Percentiles rank a stretch among this genome's conserved stretches.
phyloP scores from a whole-genome alignment of 2,888 invertebrate genomes.

The Steinernema carpocapsae region DNA sequence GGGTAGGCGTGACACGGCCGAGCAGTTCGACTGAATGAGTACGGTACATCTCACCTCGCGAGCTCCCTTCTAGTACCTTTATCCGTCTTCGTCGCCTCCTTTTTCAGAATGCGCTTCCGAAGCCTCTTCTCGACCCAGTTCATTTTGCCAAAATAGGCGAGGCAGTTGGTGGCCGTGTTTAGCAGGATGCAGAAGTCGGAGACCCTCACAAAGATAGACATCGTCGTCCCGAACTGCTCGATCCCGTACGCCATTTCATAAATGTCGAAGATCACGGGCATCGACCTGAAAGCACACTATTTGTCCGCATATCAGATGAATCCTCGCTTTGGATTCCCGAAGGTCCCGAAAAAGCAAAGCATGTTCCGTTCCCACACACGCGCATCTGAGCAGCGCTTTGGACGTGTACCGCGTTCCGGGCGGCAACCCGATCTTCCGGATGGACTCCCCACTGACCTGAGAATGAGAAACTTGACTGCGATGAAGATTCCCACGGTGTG shows the following conservation, averaged over 20 bases:
- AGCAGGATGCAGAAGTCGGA: slow-evolving; percentile 66
- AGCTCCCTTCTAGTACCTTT: neutral
- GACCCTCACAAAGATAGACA: slow-evolving; percentile 63
- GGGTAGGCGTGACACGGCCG: slow-evolving; percentile 20
- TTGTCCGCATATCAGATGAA: slow-evolving; percentile 14
- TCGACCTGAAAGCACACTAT: slow-evolving; percentile 50
- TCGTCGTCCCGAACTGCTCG: slow-evolving; percentile 60
- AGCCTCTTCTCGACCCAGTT: slow-evolving; percentile 47
- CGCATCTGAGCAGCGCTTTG: neutral
- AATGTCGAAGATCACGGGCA: slow-evolving; percentile 67
- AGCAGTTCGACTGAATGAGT: slow-evolving; percentile 18
- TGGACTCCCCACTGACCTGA: slow-evolving; percentile 46
- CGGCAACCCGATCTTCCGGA: neutral
- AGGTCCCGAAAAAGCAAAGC: neutral
- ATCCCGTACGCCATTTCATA: slow-evolving; percentile 65
- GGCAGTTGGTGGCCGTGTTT: slow-evolving; percentile 66
- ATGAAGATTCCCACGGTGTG: slow-evolving; percentile 66
- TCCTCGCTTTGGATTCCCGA: neutral
- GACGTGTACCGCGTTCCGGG: neutral
- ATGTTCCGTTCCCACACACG: neutral
- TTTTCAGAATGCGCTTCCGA: slow-evolving; percentile 43
- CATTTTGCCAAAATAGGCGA: slow-evolving; percentile 65
- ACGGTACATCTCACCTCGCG: neutral
- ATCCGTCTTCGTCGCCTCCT: slow-evolving; percentile 34
- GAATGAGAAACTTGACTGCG: slow-evolving; percentile 65